These are phyloP conservation scores for Limanda limanda DNA, from an alignment of 2,113 vertebrate genomes.

Conservation along the genomic window DNA sequence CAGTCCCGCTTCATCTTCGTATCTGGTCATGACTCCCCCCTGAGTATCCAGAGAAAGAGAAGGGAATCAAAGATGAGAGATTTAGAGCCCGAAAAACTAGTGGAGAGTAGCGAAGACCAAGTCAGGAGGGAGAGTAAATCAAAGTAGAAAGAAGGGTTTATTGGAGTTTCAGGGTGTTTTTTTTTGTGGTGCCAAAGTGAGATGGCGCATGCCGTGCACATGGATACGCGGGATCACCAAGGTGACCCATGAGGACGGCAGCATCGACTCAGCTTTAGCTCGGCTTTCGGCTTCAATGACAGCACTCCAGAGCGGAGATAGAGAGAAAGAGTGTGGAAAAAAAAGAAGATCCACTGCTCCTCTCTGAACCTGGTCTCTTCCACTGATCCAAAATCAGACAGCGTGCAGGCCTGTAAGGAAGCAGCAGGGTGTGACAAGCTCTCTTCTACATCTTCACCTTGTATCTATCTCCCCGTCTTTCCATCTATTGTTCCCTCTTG, in stretches of 20 bases:
- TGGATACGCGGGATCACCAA: conserved; percentile 58
- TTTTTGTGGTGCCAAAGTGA: conserved; percentile 40
- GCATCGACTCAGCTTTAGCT: conserved; percentile 58
- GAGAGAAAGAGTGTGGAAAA: conserved; percentile 23
- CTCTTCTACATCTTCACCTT: conserved; percentile 62
- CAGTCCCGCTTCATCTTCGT: conserved; percentile 45
- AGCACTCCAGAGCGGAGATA: conserved; percentile 46
- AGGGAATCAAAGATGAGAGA: conserved; percentile 47
- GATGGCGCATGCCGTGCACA: conserved; percentile 28
- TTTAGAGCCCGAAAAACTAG: conserved; percentile 32
- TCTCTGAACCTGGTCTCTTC: conserved; percentile 61
- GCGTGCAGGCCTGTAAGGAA: conserved; percentile 71
- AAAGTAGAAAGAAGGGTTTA: conserved; percentile 38
- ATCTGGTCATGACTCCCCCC: conserved; percentile 49
- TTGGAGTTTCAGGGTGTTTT: conserved; percentile 43
- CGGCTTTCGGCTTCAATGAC: conserved; percentile 71
- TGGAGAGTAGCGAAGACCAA: conserved; percentile 38
- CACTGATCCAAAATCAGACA: conserved; percentile 75
- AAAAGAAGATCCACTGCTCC: conserved; percentile 41
- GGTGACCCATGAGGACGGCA: conserved; percentile 61
- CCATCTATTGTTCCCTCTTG: conserved; percentile 31
- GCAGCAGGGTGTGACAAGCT: conserved; percentile 77
- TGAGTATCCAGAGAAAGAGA: conserved; percentile 30
- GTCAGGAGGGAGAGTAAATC: conserved; percentile 36
- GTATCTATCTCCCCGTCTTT: conserved; percentile 38